Percentiles rank a stretch among this genome's conserved stretches.
Conservation (phyloP, 2,113 vertebrate genomes). For the Rhombomys opimus region DNA sequence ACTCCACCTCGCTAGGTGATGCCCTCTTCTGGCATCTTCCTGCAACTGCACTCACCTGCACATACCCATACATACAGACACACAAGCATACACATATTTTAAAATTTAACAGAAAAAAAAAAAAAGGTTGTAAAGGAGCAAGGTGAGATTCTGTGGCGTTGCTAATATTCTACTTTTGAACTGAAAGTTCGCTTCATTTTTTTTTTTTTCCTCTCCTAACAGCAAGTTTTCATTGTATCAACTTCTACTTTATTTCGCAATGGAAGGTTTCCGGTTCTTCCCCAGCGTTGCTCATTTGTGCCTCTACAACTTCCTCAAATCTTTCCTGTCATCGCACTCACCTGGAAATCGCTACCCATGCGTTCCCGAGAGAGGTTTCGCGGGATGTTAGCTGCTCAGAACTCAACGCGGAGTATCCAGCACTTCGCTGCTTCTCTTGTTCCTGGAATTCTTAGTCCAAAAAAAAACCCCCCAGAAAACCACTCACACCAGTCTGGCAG, state of each 20-base stretch:
- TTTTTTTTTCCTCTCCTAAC: background rate
- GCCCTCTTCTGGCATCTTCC: background rate
- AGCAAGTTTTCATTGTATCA: constrained; percentile 42
- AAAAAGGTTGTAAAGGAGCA: background rate
- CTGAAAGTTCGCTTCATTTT: background rate
- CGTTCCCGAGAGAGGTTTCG: constrained; percentile 74
- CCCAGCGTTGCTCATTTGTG: constrained; percentile 68
- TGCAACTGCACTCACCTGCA: background rate
- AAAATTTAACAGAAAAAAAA: background rate
- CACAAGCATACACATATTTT: background rate
- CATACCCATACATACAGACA: background rate
- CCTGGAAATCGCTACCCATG: constrained; percentile 74
- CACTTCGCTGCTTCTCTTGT: constrained; percentile 57
- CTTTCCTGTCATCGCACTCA: constrained; percentile 73
- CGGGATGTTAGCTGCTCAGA: constrained; percentile 62
- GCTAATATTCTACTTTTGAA: background rate
- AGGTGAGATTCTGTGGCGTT: background rate
- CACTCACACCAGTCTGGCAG: constrained; percentile 75
- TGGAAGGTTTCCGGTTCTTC: constrained; percentile 36
- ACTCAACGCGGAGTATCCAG: constrained; percentile 36
- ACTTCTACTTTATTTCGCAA: constrained; percentile 69
- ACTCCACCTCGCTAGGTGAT: background rate
- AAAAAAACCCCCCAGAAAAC: constrained; percentile 81
- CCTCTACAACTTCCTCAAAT: constrained; percentile 58
- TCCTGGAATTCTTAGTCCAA: constrained; percentile 81